Evolutionary conservation across 2,888 invertebrate species (phyloP).

Genomic region (Carabus problematicus): DNA sequence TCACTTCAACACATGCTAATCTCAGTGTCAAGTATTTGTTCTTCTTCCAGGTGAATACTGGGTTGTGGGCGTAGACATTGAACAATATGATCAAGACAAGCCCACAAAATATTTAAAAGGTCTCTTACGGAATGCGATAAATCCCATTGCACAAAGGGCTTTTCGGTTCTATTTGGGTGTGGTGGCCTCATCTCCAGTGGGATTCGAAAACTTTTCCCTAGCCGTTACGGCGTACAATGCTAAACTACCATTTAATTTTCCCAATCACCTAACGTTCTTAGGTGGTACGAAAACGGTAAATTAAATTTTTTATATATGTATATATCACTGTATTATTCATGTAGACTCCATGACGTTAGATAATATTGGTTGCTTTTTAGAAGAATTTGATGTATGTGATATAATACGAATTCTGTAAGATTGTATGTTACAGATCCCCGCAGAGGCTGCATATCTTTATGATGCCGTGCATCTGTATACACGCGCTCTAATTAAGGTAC

Average conservation of each 20-base stretch:
- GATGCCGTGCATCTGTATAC: slow-evolving; percentile 95
- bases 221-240: slow-evolving; percentile 85
- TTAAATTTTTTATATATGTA: neutral
- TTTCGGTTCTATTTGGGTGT: slow-evolving; percentile 85
- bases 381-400: neutral
- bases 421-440: slow-evolving; percentile 70
- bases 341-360: slow-evolving; percentile 32
- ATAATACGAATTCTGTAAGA: neutral
- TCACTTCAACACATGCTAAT: too few species aligned
- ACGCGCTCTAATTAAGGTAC: slow-evolving; percentile 74
- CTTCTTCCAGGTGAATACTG: slow-evolving; percentile 83
- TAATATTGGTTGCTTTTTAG: slow-evolving; percentile 7
- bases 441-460: slow-evolving; percentile 91
- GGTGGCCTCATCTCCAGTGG: slow-evolving; percentile 76
- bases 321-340: neutral
- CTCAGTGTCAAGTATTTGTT: neutral
- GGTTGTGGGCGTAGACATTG: slow-evolving; percentile 89
- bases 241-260: slow-evolving; percentile 85
- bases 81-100: slow-evolving; percentile 80
- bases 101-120: slow-evolving; percentile 84
- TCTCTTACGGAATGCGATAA: slow-evolving; percentile 69
- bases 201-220: slow-evolving; percentile 75
- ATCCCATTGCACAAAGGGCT: slow-evolving; percentile 70
- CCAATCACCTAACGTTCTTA: slow-evolving; percentile 76
- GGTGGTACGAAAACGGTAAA: slow-evolving; percentile 77